Percentiles rank a stretch among this genome's conserved stretches.
Conservation (phyloP, 2,113 vertebrate species). For the Catharus fuscescens region DNA sequence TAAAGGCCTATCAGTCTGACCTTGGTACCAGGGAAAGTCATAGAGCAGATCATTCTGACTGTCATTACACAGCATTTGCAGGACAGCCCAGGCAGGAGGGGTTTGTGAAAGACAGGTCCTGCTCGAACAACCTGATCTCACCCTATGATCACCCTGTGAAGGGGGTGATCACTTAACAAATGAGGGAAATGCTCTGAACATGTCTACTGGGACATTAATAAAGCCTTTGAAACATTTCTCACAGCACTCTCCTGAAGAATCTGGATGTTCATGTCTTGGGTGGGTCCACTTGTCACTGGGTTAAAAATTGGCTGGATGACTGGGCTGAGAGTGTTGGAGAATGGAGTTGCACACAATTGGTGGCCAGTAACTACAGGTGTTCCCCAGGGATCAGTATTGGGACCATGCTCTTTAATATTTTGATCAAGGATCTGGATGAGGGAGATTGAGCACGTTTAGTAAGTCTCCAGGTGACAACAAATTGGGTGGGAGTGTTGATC, state of each 20-base stretch:
- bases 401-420: not conserved
- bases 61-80: rapidly evolving
- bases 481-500: not conserved
- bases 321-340: not conserved
- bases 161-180: not conserved
- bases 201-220: not conserved
- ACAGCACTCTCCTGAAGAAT: not conserved
- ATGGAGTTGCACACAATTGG: not conserved
- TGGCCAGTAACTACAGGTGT: not conserved
- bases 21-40: rapidly evolving
- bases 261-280: not conserved
- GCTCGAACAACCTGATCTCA: not conserved
- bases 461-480: not conserved
- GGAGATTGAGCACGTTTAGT: rapidly evolving
- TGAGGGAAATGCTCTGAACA: not conserved
- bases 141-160: not conserved
- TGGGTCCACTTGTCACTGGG: rapidly evolving
- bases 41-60: not conserved
- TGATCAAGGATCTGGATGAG: not conserved
- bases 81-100: not conserved
- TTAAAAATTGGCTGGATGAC: not conserved
- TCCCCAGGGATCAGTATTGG: not conserved
- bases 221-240: not conserved
- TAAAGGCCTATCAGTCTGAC: not conserved
- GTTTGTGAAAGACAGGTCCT: not conserved